Base-by-base conservation (phyloP, 2,888 invertebrate genomes). In the Brachylomia viminalis region DNA sequence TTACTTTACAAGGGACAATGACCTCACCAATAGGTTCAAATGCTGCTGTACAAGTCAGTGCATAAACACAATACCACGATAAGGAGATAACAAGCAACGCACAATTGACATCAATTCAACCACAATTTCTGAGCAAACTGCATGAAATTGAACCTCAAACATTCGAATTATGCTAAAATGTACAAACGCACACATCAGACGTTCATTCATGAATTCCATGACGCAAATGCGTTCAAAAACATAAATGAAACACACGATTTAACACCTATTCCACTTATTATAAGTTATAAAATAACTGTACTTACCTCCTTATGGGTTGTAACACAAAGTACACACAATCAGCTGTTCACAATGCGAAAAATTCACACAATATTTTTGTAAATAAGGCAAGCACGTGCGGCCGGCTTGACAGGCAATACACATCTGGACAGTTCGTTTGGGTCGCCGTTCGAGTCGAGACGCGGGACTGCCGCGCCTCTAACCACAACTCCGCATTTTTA, bases 401-500 rank as follows among this genome's bases (percentile, higher is more conserved):
- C 85, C 83, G 80, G 87, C 86, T 86, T 88, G 85, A 85, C 90
- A 87, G 85, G 84, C 91, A 84, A 84, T 86, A 88, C 92, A 92
- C 92, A 90, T 93, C 92, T 93, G 93, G 83, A 75, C 79, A 74
- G 87, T 88, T 79, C 81, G 85, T 86, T 83, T 82, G 67, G 86
- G 81, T 86, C 80, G 83, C 85, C 80, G 84, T 72, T 76, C 76
- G 93, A 93, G 92, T 93, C 94, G 95, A 91, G 94, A 92, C 92
- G 91, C 80, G 86, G 80, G 72, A 42, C 86, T 89, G 92, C 91
- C 95, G 92, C 95, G 95, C 95, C 95, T 93, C 94, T 88, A 86
- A 49, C 90, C 87, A 85, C 83, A 79, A 83, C 91, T 90, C 94
- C 95, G 95, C 96, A 95, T 96, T 95, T 95, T 95, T 90, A 64